Evolutionary conservation across 2,113 vertebrate genomes (phyloP), one percentile per base, ranked within the genome.

Genomic region (Engystomops pustulosus): DNA sequence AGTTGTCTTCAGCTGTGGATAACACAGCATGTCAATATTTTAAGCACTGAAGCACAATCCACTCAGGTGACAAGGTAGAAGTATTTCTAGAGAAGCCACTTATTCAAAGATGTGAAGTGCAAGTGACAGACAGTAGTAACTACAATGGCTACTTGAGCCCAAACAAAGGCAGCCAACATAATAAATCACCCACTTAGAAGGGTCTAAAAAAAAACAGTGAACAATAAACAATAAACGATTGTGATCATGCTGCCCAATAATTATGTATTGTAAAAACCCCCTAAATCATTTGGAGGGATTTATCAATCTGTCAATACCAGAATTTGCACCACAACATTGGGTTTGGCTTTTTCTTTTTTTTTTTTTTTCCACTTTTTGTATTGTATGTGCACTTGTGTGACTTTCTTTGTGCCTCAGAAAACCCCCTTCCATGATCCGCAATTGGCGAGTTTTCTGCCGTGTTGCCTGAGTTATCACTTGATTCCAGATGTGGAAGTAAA

Each of bases 1-100:
- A 53, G 47, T 55, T 75, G 45, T 51, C 45, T 53, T 53, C 17
- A 34, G 45, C 18, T 6, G 17, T 18, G 55, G 74, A 34, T 53
- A 53, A 53, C 12, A n/a, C 47, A 58, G 38, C 74, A 58, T n/a
- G 36, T 41, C 74, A 75, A 32, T 75, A 75, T 51, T 14, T 41
- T 51, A 51, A 9, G 45, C 71, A 58, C 12, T 38, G 49, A 23
- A 58, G 27, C 49, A 58, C 51, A 38, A 36, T 58, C 74, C 53
- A 47, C 47, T 30, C 32, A 58, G 49, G 20, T 77, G 49, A 77
- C 51, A 58, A 77, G 32, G 11, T 23, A 77, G 20, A 34, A 38
- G 23, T 58, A 34, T 77, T 75, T 51, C 7, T 51, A 75, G 25
- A 51, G 45, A 27, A 49, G 15, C 15, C 71, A 49, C 71, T 51